Evolutionary conservation across 2,797 vertebrate genomes (phyloP), one percentile per base, ranked within the genome.

Genomic region (Enteromius thamalakanensis): DNA sequence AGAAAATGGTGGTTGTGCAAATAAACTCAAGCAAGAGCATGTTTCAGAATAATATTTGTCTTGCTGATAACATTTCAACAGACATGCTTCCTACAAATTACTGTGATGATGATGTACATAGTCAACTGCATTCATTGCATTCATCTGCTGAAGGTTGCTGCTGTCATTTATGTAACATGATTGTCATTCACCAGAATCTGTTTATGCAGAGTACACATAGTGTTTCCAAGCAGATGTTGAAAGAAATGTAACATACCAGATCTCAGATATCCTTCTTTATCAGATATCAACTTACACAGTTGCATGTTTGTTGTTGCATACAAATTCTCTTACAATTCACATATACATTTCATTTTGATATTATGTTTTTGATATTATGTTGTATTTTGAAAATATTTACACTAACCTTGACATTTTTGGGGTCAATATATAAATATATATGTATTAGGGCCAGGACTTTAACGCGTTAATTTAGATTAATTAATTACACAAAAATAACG

Each of bases 191-290:
- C 4, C 49, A 68, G 62, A 26, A 68, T 19, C 34, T 58, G 47
- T 23, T 68, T 55, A 58, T 55, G 47, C 17, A 45, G 45, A n/a
- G 55, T 11, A 53, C 10, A 53, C 23, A 45, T 47, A 15, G 10
- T 23, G 49, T 67, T 82, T 74, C 69, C 9, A 3, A 29, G 60
- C 60, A 82, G 32, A 76, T 76, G 80, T 29, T 75, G 32, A 82
- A 26, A 40, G 29, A 64, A 81, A 75, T 75, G 32, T 26, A 14
- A 23, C 21, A 4, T 23, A 26, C 12, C 53, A 76, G 74, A 76
- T 58, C 34, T 40, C 11, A n/a, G 49, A 53, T 53, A 74, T 53
- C 19, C 11, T 6, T 74, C 3, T 7, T 74, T 53, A 49, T 14
- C 2, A 74, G 40, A 29, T 3, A 17, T 15, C 6, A 6, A 5